Conservation (phyloP, 2,113 vertebrate species). For the Forbesichthys agassizii region DNA sequence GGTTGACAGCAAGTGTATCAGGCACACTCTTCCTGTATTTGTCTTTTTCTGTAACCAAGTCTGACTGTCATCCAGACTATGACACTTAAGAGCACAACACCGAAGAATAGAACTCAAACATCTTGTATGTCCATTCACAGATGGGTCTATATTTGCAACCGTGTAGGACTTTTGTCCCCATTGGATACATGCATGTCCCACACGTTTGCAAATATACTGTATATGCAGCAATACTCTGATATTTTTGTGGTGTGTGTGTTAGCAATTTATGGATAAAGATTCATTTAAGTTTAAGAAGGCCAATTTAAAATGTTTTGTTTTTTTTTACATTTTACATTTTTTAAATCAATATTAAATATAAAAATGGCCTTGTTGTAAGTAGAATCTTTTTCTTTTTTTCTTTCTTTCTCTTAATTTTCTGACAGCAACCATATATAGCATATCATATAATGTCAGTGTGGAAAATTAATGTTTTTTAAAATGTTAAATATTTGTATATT, state of each 20-base stretch:
- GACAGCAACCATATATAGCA: not conserved
- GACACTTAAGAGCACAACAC: slow-evolving; percentile 60
- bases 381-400: not conserved
- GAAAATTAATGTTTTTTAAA: too few relatives aligned
- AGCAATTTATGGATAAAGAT: too few relatives aligned
- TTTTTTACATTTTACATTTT: too few relatives aligned
- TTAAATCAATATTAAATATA: too few relatives aligned
- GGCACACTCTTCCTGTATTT: slow-evolving; percentile 16
- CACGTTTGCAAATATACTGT: too few relatives aligned
- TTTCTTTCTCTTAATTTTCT: not conserved
- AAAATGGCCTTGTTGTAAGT: not conserved
- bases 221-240: not conserved
- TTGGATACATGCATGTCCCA: not conserved
- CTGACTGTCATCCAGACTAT: slow-evolving; percentile 5
- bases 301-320: too few relatives aligned
- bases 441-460: not conserved
- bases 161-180: not conserved
- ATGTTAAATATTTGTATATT: too few relatives aligned
- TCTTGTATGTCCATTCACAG: slow-evolving; percentile 13
- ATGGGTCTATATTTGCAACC: slow-evolving; percentile 18
- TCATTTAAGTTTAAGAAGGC: too few relatives aligned
- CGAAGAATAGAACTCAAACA: slow-evolving; percentile 57
- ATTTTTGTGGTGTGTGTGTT: not conserved
- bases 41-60: slow-evolving; percentile 13
- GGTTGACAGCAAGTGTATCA: slow-evolving; percentile 36